phyloP scores from a whole-genome alignment of 2,797 vertebrate species.

The Falco berigora region DNA sequence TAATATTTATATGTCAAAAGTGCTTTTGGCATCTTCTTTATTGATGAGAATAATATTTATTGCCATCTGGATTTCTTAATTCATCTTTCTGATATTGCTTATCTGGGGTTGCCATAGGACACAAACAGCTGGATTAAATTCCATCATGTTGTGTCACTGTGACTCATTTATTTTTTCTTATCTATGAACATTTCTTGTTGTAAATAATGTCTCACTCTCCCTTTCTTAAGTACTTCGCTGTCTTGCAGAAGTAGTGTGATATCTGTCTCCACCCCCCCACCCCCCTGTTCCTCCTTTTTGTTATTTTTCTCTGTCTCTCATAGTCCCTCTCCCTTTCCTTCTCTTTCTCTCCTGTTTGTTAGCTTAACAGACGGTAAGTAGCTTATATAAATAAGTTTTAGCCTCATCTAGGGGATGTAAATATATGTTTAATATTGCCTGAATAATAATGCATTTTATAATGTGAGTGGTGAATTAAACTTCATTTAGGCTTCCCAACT shows the following conservation, averaged over 20 bases:
- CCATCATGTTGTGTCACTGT: constrained; percentile 40
- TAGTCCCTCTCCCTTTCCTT: not conserved
- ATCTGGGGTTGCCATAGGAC: constrained; percentile 46
- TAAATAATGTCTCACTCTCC: constrained; percentile 19
- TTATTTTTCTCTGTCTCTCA: not conserved
- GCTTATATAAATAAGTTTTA: not conserved
- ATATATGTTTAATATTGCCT: not conserved
- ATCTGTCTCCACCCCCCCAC: not conserved
- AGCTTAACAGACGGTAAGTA: not conserved
- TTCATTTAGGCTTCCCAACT: not conserved
- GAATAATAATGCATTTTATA: not conserved
- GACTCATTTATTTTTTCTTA: constrained; percentile 62
- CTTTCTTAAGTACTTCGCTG: not conserved
- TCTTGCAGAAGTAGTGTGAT: not conserved
- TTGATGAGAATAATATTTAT: constrained; percentile 38
- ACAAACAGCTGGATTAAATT: constrained; percentile 52
- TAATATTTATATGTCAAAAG: not conserved
- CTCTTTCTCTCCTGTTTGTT: not conserved
- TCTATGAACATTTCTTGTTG: constrained; percentile 50
- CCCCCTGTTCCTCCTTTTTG: not conserved
- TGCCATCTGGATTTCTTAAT: constrained; percentile 13
- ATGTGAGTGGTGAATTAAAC: not conserved
- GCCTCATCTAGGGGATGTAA: not conserved
- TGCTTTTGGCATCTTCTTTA: constrained; percentile 37
- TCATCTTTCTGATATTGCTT: constrained; percentile 23